phyloP scores from a whole-genome alignment of 2,888 invertebrate genomes.

The Dyspetes luteomarginatus region DNA sequence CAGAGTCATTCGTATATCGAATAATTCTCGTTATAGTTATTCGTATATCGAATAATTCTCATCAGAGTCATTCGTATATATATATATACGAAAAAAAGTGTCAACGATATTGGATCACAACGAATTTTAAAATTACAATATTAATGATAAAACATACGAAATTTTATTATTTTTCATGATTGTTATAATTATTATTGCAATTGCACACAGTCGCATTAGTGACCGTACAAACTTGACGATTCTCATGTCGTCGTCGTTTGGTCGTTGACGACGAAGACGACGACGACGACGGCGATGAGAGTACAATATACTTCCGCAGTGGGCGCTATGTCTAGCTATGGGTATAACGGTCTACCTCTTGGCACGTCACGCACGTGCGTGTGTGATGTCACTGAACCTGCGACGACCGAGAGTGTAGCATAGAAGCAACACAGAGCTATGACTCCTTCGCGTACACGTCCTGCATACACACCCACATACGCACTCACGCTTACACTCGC shows the following conservation, averaged over 20 bases:
- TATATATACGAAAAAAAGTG: no score
- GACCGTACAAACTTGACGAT: conserved; percentile 50
- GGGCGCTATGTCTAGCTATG: conserved; percentile 76
- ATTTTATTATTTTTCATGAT: conserved; percentile 22
- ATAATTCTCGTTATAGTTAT: no score
- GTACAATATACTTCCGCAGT: conserved; percentile 75
- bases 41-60: no score
- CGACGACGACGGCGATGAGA: conserved; percentile 6
- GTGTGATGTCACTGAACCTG: conserved; percentile 83
- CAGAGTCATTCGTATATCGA: no score
- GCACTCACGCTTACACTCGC: background rate
- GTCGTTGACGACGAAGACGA: conserved; percentile 33
- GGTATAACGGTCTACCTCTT: conserved; percentile 80
- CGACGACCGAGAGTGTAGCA: conserved; percentile 59
- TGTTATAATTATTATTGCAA: conserved; percentile 11
- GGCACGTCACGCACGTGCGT: conserved; percentile 82
- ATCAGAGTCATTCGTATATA: no score
- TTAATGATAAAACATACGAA: background rate
- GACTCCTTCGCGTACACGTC: conserved; percentile 53
- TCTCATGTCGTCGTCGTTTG: conserved; percentile 44
- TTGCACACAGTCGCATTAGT: conserved; percentile 8
- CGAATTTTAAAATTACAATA: conserved; percentile 4
- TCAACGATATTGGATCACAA: conserved; percentile 24
- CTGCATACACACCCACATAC: background rate
- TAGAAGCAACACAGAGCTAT: conserved; percentile 42